phyloP scores from a whole-genome alignment of 2,888 invertebrate genomes.

The Platycheirus albimanus region DNA sequence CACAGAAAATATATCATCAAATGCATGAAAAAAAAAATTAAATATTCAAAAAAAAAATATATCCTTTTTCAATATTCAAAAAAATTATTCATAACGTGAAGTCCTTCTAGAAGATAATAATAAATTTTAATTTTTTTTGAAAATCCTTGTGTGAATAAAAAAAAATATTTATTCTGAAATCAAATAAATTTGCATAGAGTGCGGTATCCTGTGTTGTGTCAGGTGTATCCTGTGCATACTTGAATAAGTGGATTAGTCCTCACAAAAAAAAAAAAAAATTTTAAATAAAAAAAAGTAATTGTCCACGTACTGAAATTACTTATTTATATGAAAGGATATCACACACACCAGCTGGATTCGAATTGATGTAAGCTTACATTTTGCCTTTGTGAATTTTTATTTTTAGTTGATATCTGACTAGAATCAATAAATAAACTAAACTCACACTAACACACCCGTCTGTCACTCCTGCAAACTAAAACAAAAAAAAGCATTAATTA shows the following conservation, averaged over 20 bases:
- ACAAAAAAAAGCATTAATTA: not conserved
- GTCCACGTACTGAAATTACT: not conserved
- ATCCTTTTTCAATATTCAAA: not conserved
- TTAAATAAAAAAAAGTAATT: not conserved
- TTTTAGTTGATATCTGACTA: not conserved
- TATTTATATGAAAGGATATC: constrained; percentile 23
- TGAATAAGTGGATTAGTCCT: constrained; percentile 22
- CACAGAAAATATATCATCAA: not conserved
- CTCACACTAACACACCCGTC: too few relatives aligned
- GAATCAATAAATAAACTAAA: constrained; percentile 3
- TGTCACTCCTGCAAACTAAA: too few relatives aligned
- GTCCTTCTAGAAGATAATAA: not conserved
- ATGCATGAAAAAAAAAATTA: not conserved
- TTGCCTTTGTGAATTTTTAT: not conserved
- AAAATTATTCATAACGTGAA: not conserved
- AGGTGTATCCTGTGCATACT: constrained; percentile 8
- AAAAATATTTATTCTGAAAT: not conserved
- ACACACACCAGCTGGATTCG: not conserved
- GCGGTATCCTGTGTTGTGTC: not conserved
- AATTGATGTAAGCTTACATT: constrained; percentile 9
- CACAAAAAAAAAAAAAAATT: not conserved
- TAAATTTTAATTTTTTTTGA: not conserved
- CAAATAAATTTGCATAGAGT: constrained; percentile 9
- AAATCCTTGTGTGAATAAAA: not conserved
- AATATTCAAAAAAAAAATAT: constrained; percentile 13